Percentiles rank a stretch among this genome's conserved stretches.
phyloP scores from a whole-genome alignment of 2,113 vertebrate species.

The Scortum barcoo region DNA sequence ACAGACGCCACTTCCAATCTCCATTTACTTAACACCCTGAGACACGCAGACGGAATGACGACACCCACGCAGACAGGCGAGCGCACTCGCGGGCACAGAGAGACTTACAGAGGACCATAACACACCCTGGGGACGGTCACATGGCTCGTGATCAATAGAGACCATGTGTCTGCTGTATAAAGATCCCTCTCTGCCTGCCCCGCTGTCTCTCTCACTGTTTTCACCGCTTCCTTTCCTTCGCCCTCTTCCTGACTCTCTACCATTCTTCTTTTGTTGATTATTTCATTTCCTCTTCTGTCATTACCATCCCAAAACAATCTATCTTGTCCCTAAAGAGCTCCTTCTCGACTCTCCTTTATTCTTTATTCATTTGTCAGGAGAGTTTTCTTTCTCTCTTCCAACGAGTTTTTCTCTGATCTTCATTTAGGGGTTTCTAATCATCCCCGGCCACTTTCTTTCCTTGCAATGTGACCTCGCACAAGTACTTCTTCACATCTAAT shows the following conservation, averaged over 20 bases:
- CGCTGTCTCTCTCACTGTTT: neutral
- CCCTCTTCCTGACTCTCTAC: neutral
- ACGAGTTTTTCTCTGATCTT: slow-evolving; percentile 20
- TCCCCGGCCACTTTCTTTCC: neutral
- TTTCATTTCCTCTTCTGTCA: neutral
- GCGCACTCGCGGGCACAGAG: slow-evolving; percentile 14
- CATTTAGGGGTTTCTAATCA: slow-evolving; percentile 24
- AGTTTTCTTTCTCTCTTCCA: neutral
- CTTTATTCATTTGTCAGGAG: neutral
- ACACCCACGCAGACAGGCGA: slow-evolving; percentile 49
- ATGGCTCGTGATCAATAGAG: slow-evolving; percentile 62
- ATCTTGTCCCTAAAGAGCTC: neutral
- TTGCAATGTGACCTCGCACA: slow-evolving; percentile 2
- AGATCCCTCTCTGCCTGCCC: slow-evolving; percentile 24
- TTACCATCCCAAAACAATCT: neutral
- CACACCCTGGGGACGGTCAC: slow-evolving; percentile 55
- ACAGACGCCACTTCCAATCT: slow-evolving; percentile 50
- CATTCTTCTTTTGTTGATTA: neutral
- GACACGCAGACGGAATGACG: slow-evolving; percentile 49
- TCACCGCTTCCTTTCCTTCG: neutral
- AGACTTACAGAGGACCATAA: slow-evolving; percentile 37
- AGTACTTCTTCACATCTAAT: slow-evolving; percentile 19
- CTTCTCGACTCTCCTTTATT: neutral
- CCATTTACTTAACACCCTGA: slow-evolving; percentile 29
- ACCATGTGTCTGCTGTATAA: slow-evolving; percentile 60